Base-by-base conservation (phyloP, 2,113 vertebrate species). In the Chamaea fasciata region DNA sequence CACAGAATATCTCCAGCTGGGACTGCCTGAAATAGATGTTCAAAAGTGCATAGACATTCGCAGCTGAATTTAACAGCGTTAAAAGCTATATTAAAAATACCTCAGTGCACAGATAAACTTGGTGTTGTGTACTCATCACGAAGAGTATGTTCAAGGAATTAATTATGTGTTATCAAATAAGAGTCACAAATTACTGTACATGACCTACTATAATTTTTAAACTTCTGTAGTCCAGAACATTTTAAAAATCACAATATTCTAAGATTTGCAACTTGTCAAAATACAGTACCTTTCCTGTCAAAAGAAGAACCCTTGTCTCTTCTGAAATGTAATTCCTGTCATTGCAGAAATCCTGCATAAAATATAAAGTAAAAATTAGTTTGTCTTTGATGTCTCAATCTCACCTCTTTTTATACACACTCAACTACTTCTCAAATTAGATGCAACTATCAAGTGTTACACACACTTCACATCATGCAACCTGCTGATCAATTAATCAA, bases 251-350 rank as follows among this genome's bases (percentile, higher is more conserved):
- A 6, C 26, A 53, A 87, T 41, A 82, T 23, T 62, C 10, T 63
- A 88, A 76, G 21, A 78, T 64, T 27, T 23, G 17, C 81, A 84
- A 79, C 28, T 55, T 68, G 60, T 57, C 87, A 94, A 88, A 79
- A 94, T 52, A 92, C 30, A 91, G 62, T 98, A 99, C 99, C 99
- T 99, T 99, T 96, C 99, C 99, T 75, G 99, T 99, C 95, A 99
- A 98, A 52, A 99, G 98, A 97, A 99, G 97, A 91, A 98, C 98
- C 96, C 98, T 98, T 70, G 98, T 99, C 83, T 99, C 99, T 96
- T 99, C 98, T 55, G 98, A 98, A 95, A 99, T 98, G 71, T 99
- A 99, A 95, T 98, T 99, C 96, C 99, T 99, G 93, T 99, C 99
- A 83, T 99, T 99, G 97, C 98, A 98, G 95, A 99, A 99, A 70